A percentile compares a stretch with the other conserved stretches of the same genome.
These are phyloP conservation scores for Brachystomella parvula DNA, from an alignment of 1,140 invertebrate genomes.

Conservation along the genomic window DNA sequence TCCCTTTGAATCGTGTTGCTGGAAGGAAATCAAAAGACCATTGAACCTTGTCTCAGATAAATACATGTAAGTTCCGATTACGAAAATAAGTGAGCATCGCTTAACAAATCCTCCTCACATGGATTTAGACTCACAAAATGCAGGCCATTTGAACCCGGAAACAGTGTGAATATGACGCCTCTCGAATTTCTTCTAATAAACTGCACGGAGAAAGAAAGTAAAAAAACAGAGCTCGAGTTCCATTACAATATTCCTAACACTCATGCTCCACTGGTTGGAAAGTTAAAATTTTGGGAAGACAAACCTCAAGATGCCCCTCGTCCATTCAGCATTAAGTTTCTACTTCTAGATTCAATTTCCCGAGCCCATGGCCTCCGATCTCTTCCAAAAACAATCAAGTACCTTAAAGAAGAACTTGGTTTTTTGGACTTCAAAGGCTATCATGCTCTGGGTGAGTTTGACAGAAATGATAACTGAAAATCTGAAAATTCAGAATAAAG, in stretches of 20 bases:
- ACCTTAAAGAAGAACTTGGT: constrained; percentile 2
- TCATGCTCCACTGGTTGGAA: neutral
- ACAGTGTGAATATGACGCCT: neutral
- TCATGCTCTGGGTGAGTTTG: constrained; percentile 20
- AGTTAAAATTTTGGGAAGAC: neutral
- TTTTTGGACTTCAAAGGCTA: constrained; percentile 25
- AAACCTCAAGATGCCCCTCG: neutral
- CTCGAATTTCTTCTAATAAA: neutral
- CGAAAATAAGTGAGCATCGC: neutral
- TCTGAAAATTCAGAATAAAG: too few relatives aligned
- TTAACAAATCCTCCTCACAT: neutral
- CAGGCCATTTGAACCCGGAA: neutral
- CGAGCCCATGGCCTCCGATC: constrained; percentile 17
- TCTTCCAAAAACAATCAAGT: constrained; percentile 17
- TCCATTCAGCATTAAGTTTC: constrained; percentile 19
- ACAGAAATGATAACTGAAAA: too few relatives aligned
- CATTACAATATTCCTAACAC: neutral
- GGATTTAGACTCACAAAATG: neutral
- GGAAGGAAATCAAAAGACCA: neutral
- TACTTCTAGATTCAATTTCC: constrained; percentile 24
- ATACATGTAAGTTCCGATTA: neutral
- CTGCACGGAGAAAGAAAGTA: neutral
- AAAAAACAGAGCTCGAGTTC: neutral
- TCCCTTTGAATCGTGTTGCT: neutral
- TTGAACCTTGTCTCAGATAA: neutral